A percentile compares a stretch with the other conserved stretches of the same genome.
phyloP scores from a whole-genome alignment of 2,888 invertebrate species.

The Timema cristinae region DNA sequence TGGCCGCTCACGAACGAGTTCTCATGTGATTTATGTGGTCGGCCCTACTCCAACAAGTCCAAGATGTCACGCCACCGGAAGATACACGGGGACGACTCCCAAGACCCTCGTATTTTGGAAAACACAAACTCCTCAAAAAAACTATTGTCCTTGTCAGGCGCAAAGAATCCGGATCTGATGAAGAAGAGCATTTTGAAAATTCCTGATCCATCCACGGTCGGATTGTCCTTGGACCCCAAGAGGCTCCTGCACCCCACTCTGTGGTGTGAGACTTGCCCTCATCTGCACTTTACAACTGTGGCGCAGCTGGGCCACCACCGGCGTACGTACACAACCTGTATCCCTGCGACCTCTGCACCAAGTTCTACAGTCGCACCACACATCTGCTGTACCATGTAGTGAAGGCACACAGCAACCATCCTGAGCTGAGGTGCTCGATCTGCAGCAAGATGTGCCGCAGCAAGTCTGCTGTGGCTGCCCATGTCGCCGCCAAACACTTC shows the following conservation, averaged over 20 bases:
- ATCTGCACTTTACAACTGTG: constrained; percentile 44
- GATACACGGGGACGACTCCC: constrained; percentile 44
- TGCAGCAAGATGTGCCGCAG: constrained; percentile 48
- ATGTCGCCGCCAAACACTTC: constrained; percentile 20
- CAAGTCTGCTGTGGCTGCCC: constrained; percentile 17
- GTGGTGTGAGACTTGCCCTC: constrained; percentile 36
- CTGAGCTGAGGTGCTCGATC: constrained; percentile 55
- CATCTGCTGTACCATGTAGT: constrained; percentile 61
- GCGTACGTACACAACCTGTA: constrained; percentile 51
- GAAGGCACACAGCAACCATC: constrained; percentile 54
- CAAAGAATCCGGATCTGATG: neutral
- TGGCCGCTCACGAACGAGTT: constrained; percentile 48
- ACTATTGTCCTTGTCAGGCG: neutral
- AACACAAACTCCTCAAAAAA: neutral
- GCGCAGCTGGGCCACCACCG: constrained; percentile 53
- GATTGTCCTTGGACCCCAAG: neutral
- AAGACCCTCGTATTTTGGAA: constrained; percentile 25
- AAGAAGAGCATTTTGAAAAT: neutral
- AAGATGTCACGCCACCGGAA: constrained; percentile 50
- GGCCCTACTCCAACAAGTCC: constrained; percentile 49
- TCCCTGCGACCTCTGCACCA: constrained; percentile 58
- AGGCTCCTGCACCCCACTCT: constrained; percentile 19
- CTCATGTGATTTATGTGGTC: constrained; percentile 49
- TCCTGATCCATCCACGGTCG: neutral
- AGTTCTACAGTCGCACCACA: constrained; percentile 57